These are phyloP conservation scores for Panopea generosa DNA, from an alignment of 2,888 invertebrate genomes.

Conservation along the genomic window DNA sequence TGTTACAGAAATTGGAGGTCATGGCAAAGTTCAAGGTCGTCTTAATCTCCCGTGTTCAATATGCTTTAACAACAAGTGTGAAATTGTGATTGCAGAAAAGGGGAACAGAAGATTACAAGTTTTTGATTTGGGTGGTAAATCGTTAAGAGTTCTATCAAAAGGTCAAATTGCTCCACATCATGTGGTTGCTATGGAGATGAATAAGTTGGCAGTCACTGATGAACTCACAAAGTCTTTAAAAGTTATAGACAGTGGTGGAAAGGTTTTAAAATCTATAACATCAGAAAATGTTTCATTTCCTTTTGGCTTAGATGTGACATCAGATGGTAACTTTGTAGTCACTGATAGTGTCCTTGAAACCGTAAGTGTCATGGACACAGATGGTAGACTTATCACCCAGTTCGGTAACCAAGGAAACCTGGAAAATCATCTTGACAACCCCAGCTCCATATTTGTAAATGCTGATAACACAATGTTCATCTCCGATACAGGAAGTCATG, in stretches of 20 bases:
- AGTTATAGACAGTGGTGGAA: conserved; percentile 23
- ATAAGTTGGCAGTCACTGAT: conserved; percentile 54
- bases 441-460: conserved; percentile 54
- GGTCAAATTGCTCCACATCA: conserved; percentile 53
- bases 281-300: conserved; percentile 48
- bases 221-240: conserved; percentile 60
- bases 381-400: conserved; percentile 44
- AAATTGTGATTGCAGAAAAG: conserved; percentile 59
- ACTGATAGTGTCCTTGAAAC: conserved; percentile 66
- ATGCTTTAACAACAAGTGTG: conserved; percentile 47
- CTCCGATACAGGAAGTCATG: conserved; percentile 65
- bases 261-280: not conserved
- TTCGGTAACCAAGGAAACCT: conserved; percentile 55
- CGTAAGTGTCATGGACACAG: conserved; percentile 44
- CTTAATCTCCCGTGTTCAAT: conserved; percentile 58
- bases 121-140: conserved; percentile 48
- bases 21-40: conserved; percentile 32
- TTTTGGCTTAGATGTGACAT: conserved; percentile 41
- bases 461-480: conserved; percentile 53
- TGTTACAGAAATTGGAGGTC: conserved; percentile 32
- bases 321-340: conserved; percentile 50
- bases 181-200: conserved; percentile 33
- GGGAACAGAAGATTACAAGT: conserved; percentile 58
- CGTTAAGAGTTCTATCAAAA: conserved; percentile 28
- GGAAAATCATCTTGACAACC: conserved; percentile 54